Base-by-base conservation (phyloP, 2,888 invertebrate genomes). In the Tipula lateralis region DNA sequence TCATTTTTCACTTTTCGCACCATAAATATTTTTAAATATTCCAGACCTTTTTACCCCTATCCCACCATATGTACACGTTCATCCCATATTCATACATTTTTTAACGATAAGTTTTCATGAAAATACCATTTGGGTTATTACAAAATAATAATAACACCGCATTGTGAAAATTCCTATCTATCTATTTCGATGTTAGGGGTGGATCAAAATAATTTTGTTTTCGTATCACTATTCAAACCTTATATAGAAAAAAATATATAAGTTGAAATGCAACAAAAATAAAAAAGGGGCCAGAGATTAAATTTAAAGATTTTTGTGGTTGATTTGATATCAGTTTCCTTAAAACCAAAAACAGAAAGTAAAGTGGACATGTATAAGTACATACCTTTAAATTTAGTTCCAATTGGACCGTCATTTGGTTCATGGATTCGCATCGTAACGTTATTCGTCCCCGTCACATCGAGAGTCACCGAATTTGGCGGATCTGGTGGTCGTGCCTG, bases 301-400 rank as follows among this genome's bases (percentile, higher is more conserved):
- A 66, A 66, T 66, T 82, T 82, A 32, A 82, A 32, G 30, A 82
- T 82, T 29, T 30, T 82, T n/a, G 16, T 82, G 82, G 32, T 82
- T 82, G 82, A 30, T 82, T 30, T 82, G 30, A 44, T 44, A n/a
- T 44, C 13, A 29, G 19, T 80, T 24, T 80, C 6, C 9, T 19
- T 24, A 80, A 19, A 80, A 80, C n/a, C n/a, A n/a, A 19, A 29
- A 29, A 19, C 16, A n/a, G 12, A 50, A 6, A n/a, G 13, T 50
- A n/a, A n/a, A n/a, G n/a, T n/a, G n/a, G n/a, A n/a, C n/a, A n/a
- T n/a, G n/a, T 24, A 3, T 5, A 66, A 29, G 1, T 80, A 7
- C 88, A 89, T 90, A 97, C 96, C 95, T 94, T 95, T 97, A 90
- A 96, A 98, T 91, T 97, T 97, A 44, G 97, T 98, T 87, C 96